A percentile compares a stretch with the other conserved stretches of the same genome.
Evolutionary conservation across 2,888 invertebrate species (phyloP).

Genomic region (Hedychridium roseum): DNA sequence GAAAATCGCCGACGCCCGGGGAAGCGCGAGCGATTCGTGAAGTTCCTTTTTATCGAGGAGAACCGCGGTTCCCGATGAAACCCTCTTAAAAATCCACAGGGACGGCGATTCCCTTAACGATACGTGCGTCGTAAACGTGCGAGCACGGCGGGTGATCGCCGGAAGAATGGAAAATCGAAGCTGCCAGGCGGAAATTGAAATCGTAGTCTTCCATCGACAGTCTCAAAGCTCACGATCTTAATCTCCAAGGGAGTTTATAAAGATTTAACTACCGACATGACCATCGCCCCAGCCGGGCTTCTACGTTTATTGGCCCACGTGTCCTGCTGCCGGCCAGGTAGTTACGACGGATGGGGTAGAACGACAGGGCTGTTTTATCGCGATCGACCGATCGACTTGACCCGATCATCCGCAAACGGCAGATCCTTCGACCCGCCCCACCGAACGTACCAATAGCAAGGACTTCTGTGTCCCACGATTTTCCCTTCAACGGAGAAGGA

Average conservation of each 20-base stretch:
- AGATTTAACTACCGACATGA: not conserved
- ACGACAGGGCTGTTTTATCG: conserved; percentile 5
- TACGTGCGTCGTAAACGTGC: too few species aligned
- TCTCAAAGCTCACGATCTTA: not conserved
- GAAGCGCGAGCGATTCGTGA: too few species aligned
- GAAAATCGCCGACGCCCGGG: too few species aligned
- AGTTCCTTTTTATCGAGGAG: too few species aligned
- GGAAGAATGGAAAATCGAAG: not conserved
- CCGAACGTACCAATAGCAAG: not conserved
- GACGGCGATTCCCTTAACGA: too few species aligned
- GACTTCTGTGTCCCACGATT: conserved; percentile 7
- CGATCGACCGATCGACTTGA: conserved; percentile 19
- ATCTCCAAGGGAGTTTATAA: not conserved
- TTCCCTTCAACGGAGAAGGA: conserved; percentile 23
- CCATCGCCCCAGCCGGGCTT: not conserved
- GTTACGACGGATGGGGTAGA: conserved; percentile 1
- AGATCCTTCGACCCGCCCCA: too few species aligned
- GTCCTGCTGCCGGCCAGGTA: not conserved
- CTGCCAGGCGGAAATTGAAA: not conserved
- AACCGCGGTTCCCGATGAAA: too few species aligned
- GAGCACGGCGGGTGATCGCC: too few species aligned
- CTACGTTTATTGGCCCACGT: not conserved
- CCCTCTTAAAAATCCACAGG: too few species aligned
- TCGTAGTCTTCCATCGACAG: not conserved
- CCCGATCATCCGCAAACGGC: conserved; percentile 26